Percentiles rank a stretch among this genome's conserved stretches.
Conservation (phyloP, 1,140 invertebrate genomes). For the Argopecten irradians region DNA sequence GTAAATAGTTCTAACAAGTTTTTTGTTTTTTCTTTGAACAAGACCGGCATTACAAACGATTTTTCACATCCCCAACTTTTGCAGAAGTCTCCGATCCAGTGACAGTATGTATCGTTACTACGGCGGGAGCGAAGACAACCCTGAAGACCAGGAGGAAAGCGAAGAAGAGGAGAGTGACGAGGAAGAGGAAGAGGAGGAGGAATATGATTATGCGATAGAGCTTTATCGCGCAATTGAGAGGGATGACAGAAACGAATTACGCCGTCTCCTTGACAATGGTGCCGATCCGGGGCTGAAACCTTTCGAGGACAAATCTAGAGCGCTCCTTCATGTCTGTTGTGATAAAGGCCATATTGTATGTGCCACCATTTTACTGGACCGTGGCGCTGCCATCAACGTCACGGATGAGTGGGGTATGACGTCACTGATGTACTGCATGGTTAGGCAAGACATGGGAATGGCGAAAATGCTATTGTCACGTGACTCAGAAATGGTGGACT, state of each 20-base stretch:
- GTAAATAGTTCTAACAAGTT: too few species aligned
- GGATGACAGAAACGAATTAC: conserved; percentile 32
- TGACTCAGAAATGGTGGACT: conserved; percentile 33
- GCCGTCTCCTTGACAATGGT: conserved; percentile 40
- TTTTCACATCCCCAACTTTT: too few species aligned
- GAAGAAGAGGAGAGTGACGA: background rate
- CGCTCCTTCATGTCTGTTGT: conserved; percentile 54
- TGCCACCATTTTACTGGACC: conserved; percentile 45
- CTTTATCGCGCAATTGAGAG: conserved; percentile 48
- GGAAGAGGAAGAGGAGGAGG: background rate
- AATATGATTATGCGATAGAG: background rate
- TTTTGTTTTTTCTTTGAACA: too few species aligned
- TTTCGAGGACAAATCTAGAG: conserved; percentile 35
- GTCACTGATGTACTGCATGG: conserved; percentile 53
- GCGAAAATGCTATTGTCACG: conserved; percentile 46
- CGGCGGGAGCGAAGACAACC: background rate
- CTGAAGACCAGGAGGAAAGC: background rate
- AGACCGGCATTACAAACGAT: too few species aligned
- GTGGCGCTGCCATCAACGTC: conserved; percentile 47
- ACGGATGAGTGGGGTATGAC: conserved; percentile 61
- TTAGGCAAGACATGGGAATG: conserved; percentile 48
- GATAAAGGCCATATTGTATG: conserved; percentile 49
- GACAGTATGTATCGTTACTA: background rate
- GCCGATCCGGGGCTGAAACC: conserved; percentile 39
- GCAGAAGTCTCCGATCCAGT: background rate